Evolutionary conservation across 2,797 vertebrate species (phyloP).

Genomic region (Anguilla pacifica): DNA sequence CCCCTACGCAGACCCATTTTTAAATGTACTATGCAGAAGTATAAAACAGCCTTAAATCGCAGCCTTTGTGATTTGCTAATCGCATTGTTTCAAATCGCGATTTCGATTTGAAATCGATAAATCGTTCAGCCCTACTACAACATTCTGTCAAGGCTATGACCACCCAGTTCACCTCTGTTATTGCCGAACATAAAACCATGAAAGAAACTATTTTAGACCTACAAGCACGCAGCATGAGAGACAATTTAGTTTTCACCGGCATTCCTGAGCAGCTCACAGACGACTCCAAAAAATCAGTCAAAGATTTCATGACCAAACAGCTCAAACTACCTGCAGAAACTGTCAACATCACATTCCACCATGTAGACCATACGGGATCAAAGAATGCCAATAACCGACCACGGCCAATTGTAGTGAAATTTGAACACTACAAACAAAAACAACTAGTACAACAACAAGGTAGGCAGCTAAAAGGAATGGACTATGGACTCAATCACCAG

Average conservation of each 20-base stretch:
- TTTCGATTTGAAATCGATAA: too few relatives aligned
- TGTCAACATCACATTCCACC: slow-evolving; percentile 28
- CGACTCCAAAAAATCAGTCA: not conserved
- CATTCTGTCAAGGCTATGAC: too few relatives aligned
- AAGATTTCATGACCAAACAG: slow-evolving; percentile 22
- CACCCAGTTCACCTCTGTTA: too few relatives aligned
- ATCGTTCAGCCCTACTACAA: too few relatives aligned
- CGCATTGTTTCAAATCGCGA: too few relatives aligned
- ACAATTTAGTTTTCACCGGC: slow-evolving; percentile 28
- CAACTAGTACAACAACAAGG: not conserved
- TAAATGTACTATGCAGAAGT: too few relatives aligned
- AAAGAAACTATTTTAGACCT: slow-evolving; percentile 30
- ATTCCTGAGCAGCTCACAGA: slow-evolving; percentile 11
- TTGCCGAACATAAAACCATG: not conserved
- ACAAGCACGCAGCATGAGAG: slow-evolving; percentile 17
- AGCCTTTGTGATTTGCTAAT: too few relatives aligned
- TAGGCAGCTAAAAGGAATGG: too few relatives aligned
- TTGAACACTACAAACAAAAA: slow-evolving; percentile 38
- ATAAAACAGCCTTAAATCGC: too few relatives aligned
- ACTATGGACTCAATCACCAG: too few relatives aligned
- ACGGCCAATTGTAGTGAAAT: slow-evolving; percentile 21
- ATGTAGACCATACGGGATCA: not conserved
- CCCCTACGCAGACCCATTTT: too few relatives aligned
- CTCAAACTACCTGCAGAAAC: not conserved
- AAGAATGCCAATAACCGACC: not conserved